Base-by-base conservation (phyloP, 2,113 vertebrate genomes). In the Copsychus sechellarum region DNA sequence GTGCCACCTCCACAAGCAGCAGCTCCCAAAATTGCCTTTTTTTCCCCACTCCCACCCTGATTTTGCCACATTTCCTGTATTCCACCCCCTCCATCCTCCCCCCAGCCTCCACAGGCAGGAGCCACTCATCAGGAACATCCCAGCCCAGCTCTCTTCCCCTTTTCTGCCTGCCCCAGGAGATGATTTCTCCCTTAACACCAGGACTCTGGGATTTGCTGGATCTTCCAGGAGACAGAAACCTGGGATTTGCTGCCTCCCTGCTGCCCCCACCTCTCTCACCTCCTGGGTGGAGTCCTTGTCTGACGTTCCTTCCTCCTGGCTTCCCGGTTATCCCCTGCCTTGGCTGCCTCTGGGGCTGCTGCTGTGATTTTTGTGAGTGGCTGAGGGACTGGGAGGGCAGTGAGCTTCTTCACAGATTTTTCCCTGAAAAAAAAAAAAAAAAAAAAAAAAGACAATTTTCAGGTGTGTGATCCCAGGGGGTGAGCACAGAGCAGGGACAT, bases 251-350 rank as follows among this genome's bases (percentile, higher is more conserved):
- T 69, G 48, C 14, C 84, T 82, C 64, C 8, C 67, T 86, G 70
- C 85, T 80, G 76, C n/a, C 34, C 50, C 2, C 60, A 10, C 16
- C 28, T 45, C 45, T 42, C 98, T 88, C 95, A 99, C 99, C 99
- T 99, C 91, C 98, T 97, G 22, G 99, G 98, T 43, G 98, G 99
- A 33, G 96, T 98, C 85, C 98, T 98, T 9, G 98, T 97, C 91
- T 97, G 99, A 1, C 98, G 98, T 61, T 99, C 99, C 97, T 99
- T 99, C 96, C 98, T 98, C 43, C 98, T 97, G 6, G 98, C 98
- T 92, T 99, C 98, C 88, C 99, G 95, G 6, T 95, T 97, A 90
- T 98, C 98, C 31, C 98, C 98, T 2, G 98, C 96, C 92, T 99
- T 99, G 57, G 97, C 71, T 36, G 98, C 96, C 94, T 99, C 99